Base-by-base conservation (phyloP, 1,140 invertebrate species). In the Lasioglossum albipes region DNA sequence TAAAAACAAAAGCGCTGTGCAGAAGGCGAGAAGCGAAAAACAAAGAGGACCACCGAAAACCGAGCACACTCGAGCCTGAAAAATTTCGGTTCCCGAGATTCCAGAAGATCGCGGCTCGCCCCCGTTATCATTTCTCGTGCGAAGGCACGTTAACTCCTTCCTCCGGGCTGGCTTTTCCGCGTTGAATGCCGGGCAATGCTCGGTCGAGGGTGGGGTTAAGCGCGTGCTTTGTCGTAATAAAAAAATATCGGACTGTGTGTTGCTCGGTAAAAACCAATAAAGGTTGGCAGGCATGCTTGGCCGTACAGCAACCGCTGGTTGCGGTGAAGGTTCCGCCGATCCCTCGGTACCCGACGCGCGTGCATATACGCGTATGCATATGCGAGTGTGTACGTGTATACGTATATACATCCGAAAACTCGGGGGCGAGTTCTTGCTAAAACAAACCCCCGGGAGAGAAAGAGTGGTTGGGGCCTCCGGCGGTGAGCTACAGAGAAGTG, bases 201-300 rank as follows among this genome's bases (percentile, higher is more conserved):
- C 83, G 68, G 52, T 65, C 72, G 75, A 68, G 81, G 84, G 81
- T 49, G 84, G 82, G 77, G 72, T 54, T 87, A 85, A 85, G 79
- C 86, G 83, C 86, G 86, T 84, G 86, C 84, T 87, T 66, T 79
- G 82, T 88, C 79, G 87, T 88, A 88, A 88, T 88, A 88, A 88
- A 88, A 88, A 88, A 88, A 88, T 88, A 88, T 88, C 87, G 87
- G 87, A 88, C 87, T 88, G 87, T 88, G 82, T 89, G 90, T 89
- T 91, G 91, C 90, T 87, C 87, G 84, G 90, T 91, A 91, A 92
- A 93, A 93, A 93, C 91, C 92, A 92, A 93, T 93, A 93, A 93
- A 92, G 90, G 89, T 86, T 87, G 84, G 89, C 88, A 90, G 89
- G 88, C 88, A 91, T 89, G 87, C 89, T 89, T 88, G 90, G 89